Evolutionary conservation across 2,797 vertebrate species (phyloP), one percentile per base, ranked within the genome.

Genomic region (Sciaenops ocellatus): DNA sequence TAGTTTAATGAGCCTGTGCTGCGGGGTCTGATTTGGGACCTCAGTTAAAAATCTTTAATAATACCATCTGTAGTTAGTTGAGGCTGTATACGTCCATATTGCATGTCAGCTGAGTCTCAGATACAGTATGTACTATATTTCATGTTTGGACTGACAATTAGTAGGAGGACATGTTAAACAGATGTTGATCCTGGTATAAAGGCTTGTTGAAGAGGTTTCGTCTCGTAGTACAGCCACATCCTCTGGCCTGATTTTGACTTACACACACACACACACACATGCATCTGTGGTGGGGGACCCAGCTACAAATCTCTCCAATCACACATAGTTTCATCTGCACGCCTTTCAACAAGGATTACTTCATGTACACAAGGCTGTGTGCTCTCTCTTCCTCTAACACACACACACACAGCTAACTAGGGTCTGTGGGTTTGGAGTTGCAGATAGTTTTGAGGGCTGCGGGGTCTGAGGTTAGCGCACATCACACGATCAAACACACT

Each of bases 291-390:
- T 57, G 72, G 78, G 62, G 26, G 69, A 85, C 61, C 70, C 63
- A 55, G 76, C 72, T 73, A 68, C 78, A 79, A 70, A 78, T 80
- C 62, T 69, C 70, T 86, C 68, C 52, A 79, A 80, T 85, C 85
- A 77, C 76, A 85, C 85, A 85, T 48, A 79, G 73, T 86, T 92
- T 88, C 78, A 83, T 90, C 82, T 84, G 70, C 73, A 84, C 10
- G 77, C 79, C 42, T 87, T 85, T 90, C 69, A 85, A 68, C 86
- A 76, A 60, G 78, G 66, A 83, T 89, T 75, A 86, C 76, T 74
- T 80, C 68, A 85, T 80, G 76, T 70, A 63, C 77, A 84, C 72
- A 87, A 63, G 68, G 41, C 42, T 59, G 64, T 57, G 48, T n/a
- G 3, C 18, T 13, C 52, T 26, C 22, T 22, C 42, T 18, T 26